Percentiles rank a stretch among this genome's conserved stretches.
phyloP scores from a whole-genome alignment of 2,797 vertebrate species.

The Liasis olivaceus region DNA sequence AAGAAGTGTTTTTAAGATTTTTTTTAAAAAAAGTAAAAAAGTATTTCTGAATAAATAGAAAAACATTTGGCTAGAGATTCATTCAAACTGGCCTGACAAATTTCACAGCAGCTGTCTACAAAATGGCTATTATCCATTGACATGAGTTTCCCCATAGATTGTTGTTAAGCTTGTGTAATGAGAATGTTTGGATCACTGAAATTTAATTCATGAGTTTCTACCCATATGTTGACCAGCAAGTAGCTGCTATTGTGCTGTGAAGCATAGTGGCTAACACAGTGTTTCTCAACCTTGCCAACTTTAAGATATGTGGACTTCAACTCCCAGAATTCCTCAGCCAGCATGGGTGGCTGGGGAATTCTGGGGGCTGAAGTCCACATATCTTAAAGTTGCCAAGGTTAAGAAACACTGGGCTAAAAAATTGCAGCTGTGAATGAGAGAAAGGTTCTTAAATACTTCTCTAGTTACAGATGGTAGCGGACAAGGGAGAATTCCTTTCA shows the following conservation, averaged over 20 bases:
- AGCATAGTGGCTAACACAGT: not conserved
- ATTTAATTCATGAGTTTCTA: not conserved
- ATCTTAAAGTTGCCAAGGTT: too few relatives aligned
- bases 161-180: not conserved
- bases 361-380: too few relatives aligned
- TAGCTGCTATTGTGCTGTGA: not conserved
- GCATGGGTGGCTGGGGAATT: too few relatives aligned
- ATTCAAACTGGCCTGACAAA: not conserved
- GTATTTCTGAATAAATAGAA: conserved; percentile 12
- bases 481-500: not conserved
- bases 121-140: not conserved
- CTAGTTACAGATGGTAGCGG: not conserved
- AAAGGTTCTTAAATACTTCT: not conserved
- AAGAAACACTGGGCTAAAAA: not conserved
- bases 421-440: not conserved
- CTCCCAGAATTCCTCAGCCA: too few relatives aligned
- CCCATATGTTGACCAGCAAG: not conserved
- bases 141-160: not conserved
- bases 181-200: not conserved
- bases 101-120: not conserved
- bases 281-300: not conserved
- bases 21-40: not conserved
- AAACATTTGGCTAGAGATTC: not conserved
- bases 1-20: not conserved
- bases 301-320: too few relatives aligned